These are phyloP conservation scores for Phrynocephalus versicolor DNA, from an alignment of 2,113 vertebrate species.

Conservation along the genomic window DNA sequence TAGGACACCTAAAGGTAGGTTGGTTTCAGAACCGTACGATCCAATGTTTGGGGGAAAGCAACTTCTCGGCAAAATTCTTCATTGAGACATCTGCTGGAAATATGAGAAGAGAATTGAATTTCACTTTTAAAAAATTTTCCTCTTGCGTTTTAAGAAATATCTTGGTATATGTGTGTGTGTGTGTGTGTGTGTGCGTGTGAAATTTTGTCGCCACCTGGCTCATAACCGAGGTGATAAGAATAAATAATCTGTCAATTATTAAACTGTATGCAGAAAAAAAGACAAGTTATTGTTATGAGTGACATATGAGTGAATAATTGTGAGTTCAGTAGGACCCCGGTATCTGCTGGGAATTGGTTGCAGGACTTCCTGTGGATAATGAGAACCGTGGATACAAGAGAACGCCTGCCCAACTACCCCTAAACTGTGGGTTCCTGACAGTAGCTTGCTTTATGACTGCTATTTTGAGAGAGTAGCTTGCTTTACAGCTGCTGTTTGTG, in stretches of 20 bases:
- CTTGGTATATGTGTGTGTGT: rapidly evolving
- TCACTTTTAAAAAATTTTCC: rapidly evolving
- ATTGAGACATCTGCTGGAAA: background rate
- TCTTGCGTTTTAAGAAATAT: background rate
- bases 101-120: background rate
- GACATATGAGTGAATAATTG: background rate
- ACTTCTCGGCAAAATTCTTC: background rate
- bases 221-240: rapidly evolving
- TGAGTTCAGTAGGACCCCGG: no score
- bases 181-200: rapidly evolving
- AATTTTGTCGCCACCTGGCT: background rate
- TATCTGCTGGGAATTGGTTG: no score
- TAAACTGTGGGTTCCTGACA: no score
- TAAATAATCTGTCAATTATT: background rate
- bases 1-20: slow-evolving; percentile 93
- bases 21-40: rapidly evolving
- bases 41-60: background rate
- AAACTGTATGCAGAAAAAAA: background rate
- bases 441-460: no score
- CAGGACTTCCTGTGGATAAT: no score
- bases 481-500: no score
- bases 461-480: no score
- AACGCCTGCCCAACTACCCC: no score
- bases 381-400: no score
- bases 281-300: background rate